These are phyloP conservation scores for Panulirus ornatus DNA, from an alignment of 1,140 invertebrate genomes.

Conservation along the genomic window DNA sequence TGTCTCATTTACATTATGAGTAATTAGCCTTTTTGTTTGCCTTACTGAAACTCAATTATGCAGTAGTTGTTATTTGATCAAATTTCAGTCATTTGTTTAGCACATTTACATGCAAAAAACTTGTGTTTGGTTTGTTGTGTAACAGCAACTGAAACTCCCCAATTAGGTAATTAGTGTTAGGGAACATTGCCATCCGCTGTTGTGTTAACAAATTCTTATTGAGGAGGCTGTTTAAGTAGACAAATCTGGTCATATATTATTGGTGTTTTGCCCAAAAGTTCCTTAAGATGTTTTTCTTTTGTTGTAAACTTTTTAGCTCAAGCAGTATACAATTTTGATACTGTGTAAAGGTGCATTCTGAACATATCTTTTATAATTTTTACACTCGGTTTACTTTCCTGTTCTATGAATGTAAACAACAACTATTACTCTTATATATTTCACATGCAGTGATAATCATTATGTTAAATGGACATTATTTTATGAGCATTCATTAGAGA, in stretches of 20 bases:
- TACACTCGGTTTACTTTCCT: too few relatives aligned
- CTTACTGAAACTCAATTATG: neutral
- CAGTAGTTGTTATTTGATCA: neutral
- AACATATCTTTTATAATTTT: neutral
- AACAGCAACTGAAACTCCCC: conserved; percentile 27
- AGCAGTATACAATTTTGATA: neutral
- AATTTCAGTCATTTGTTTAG: neutral
- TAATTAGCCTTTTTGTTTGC: too few relatives aligned
- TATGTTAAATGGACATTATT: too few relatives aligned
- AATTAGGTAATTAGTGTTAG: conserved; percentile 7
- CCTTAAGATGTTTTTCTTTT: too few relatives aligned
- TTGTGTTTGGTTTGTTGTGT: conserved; percentile 2
- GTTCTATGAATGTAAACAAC: neutral
- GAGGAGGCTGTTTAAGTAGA: too few relatives aligned
- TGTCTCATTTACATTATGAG: neutral
- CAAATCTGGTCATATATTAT: too few relatives aligned
- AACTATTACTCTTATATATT: too few relatives aligned
- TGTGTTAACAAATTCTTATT: too few relatives aligned
- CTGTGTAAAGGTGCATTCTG: neutral
- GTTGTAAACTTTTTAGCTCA: neutral
- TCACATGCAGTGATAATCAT: too few relatives aligned
- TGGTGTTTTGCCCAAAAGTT: too few relatives aligned
- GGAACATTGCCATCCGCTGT: neutral
- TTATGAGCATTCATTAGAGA: too few relatives aligned
- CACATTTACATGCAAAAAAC: neutral